Conservation (phyloP, 2,888 invertebrate species). For the Therioaphis trifolii region DNA sequence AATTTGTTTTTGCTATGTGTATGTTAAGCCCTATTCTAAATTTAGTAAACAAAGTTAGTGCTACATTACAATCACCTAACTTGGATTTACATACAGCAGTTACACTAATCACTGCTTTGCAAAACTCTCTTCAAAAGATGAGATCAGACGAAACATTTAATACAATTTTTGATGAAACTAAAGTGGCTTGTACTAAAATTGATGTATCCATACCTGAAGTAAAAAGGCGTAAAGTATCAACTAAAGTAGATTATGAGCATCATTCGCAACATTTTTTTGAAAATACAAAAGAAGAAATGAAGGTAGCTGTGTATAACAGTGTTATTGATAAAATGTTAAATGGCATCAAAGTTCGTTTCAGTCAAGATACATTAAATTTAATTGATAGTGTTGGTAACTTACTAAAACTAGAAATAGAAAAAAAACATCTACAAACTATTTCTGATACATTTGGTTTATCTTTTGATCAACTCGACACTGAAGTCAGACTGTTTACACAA, state of each 20-base stretch:
- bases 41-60: conserved; percentile 14
- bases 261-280: conserved; percentile 33
- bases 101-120: background rate
- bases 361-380: no score
- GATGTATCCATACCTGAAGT: background rate
- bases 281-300: no score
- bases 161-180: no score
- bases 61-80: background rate
- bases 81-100: background rate
- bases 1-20: background rate
- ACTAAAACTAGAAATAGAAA: no score
- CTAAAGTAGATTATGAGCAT: conserved; percentile 10
- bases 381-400: no score
- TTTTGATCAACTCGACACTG: conserved; percentile 20
- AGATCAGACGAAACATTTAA: no score
- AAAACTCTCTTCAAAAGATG: no score
- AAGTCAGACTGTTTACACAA: conserved; percentile 7
- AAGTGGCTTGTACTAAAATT: background rate
- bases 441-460: conserved; percentile 9
- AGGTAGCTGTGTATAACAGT: no score
- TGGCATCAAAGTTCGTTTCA: no score
- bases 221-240: conserved; percentile 25
- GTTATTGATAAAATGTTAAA: no score
- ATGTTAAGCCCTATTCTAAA: conserved; percentile 10
- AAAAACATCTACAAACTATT: conserved; percentile 16